phyloP scores from a whole-genome alignment of 2,888 invertebrate species.

The Drosophila ustulata region DNA sequence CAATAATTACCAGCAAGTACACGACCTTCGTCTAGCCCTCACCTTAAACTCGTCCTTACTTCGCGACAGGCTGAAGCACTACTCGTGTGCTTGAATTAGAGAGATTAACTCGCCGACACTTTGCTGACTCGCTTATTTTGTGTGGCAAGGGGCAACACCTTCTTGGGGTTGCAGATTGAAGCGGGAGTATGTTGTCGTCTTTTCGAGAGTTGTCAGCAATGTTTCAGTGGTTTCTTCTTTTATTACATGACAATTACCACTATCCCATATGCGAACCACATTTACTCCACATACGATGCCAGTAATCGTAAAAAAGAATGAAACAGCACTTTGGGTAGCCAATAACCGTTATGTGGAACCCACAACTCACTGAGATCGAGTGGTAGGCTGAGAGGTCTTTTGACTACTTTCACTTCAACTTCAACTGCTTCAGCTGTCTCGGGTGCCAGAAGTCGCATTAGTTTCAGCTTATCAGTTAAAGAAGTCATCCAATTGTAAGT shows the following conservation, averaged over 20 bases:
- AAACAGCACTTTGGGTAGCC: constrained; percentile 56
- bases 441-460: not conserved
- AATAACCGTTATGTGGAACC: constrained; percentile 55
- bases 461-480: constrained; percentile 8
- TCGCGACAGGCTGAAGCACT: not conserved
- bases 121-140: constrained; percentile 39
- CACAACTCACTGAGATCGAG: constrained; percentile 21
- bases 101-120: constrained; percentile 24
- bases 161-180: constrained; percentile 54
- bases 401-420: constrained; percentile 1
- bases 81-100: not conserved
- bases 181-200: constrained; percentile 28
- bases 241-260: constrained; percentile 76
- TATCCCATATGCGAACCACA: constrained; percentile 64
- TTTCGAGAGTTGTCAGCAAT: constrained; percentile 42
- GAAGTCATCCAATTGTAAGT: constrained; percentile 3
- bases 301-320: constrained; percentile 67
- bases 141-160: constrained; percentile 4
- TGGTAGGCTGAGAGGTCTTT: not conserved
- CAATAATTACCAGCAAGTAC: constrained; percentile 59
- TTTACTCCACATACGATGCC: constrained; percentile 35
- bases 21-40: not conserved
- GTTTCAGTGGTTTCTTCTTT: constrained; percentile 42
- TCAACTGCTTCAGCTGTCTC: not conserved
- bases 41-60: not conserved